Evolutionary conservation across 1,140 invertebrate genomes (phyloP).

Genomic region (Oreohelix idahoensis): DNA sequence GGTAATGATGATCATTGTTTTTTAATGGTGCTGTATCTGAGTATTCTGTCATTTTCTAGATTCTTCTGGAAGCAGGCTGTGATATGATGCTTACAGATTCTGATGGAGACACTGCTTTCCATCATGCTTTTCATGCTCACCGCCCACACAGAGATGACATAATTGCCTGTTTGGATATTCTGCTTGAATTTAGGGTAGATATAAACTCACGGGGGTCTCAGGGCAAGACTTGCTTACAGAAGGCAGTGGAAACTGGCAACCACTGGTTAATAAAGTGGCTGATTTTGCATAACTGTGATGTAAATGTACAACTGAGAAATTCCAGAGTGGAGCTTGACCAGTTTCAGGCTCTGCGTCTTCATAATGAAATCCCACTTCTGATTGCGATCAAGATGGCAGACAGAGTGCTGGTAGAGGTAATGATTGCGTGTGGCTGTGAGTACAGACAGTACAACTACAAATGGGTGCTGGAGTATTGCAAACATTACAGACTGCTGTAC

Average conservation of each 20-base stretch:
- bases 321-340: not conserved
- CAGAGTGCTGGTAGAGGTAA: slow-evolving; percentile 18
- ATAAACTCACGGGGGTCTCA: not conserved
- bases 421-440: slow-evolving; percentile 17
- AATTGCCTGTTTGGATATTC: slow-evolving; percentile 14
- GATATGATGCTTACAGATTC: slow-evolving; percentile 11
- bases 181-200: slow-evolving; percentile 6
- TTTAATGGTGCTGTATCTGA: too few relatives aligned
- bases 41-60: not conserved
- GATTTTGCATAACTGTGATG: slow-evolving; percentile 23
- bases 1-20: too few relatives aligned
- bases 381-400: slow-evolving; percentile 13
- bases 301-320: not conserved
- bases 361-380: slow-evolving; percentile 4
- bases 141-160: slow-evolving; percentile 7
- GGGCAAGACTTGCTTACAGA: slow-evolving; percentile 32
- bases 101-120: slow-evolving; percentile 3
- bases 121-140: not conserved
- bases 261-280: slow-evolving; percentile 29
- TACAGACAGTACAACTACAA: slow-evolving; percentile 8
- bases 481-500: slow-evolving; percentile 1
- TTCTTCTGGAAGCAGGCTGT: slow-evolving; percentile 21
- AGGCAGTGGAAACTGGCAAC: slow-evolving; percentile 23
- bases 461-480: slow-evolving; percentile 25
- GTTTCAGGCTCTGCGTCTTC: not conserved